A percentile compares a stretch with the other conserved stretches of the same genome.
These are phyloP conservation scores for Spermophilus dauricus DNA, from an alignment of 2,113 vertebrate species.

Conservation along the genomic window DNA sequence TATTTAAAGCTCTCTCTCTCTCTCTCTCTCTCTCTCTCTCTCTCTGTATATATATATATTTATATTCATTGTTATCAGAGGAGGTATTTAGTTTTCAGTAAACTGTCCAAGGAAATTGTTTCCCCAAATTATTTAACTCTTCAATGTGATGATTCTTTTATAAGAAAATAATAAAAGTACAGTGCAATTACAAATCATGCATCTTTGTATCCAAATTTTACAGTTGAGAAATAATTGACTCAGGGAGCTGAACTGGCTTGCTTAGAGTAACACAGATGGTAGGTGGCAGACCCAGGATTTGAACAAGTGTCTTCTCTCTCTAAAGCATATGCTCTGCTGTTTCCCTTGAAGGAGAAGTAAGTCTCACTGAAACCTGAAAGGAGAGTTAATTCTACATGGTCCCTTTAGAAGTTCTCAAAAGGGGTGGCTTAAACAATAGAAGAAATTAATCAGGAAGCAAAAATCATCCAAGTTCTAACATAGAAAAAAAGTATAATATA, in stretches of 20 bases:
- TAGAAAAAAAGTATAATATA: background rate
- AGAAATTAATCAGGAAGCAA: background rate
- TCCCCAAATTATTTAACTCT: background rate
- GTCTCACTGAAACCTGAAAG: fast-evolving
- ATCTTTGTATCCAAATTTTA: background rate
- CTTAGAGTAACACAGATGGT: background rate
- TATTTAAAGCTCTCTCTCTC: background rate
- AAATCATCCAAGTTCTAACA: background rate
- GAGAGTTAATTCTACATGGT: background rate
- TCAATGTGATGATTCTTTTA: background rate
- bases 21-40: too few species aligned
- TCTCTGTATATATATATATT: background rate
- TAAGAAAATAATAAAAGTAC: background rate
- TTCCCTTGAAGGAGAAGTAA: background rate
- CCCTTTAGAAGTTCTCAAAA: background rate
- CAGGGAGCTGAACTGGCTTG: background rate
- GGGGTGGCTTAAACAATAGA: background rate
- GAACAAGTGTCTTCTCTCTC: background rate
- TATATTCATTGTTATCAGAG: background rate
- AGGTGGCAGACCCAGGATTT: background rate
- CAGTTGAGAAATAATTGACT: background rate
- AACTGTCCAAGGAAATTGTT: background rate
- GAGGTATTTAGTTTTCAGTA: background rate
- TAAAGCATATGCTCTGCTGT: background rate
- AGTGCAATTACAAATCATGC: background rate